Percentiles rank a stretch among this genome's conserved stretches.
phyloP scores from a whole-genome alignment of 2,797 vertebrate species.

The Hydrolagus colliei region DNA sequence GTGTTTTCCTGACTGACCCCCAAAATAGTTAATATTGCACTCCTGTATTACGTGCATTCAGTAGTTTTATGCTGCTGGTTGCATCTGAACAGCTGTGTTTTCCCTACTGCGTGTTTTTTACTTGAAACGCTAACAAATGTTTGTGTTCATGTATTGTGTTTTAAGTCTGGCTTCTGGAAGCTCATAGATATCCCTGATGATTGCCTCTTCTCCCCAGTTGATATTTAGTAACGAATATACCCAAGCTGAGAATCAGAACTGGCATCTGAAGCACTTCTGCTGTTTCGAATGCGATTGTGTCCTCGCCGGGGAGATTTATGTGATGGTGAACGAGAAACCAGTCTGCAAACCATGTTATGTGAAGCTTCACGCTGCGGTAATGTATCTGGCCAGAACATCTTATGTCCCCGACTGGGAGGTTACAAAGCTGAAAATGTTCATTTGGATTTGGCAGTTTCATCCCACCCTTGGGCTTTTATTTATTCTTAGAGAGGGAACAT shows the following conservation, averaged over 20 bases:
- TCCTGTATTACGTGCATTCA: too few relatives aligned
- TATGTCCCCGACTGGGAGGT: not conserved
- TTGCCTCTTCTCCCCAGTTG: slow-evolving; percentile 55
- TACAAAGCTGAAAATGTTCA: not conserved
- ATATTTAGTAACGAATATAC: slow-evolving; percentile 98
- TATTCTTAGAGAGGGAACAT: not conserved
- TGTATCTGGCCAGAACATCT: not conserved
- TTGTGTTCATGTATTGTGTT: not conserved
- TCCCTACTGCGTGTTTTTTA: not conserved
- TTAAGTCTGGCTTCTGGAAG: not conserved
- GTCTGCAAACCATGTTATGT: slow-evolving; percentile 89
- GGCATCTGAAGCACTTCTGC: slow-evolving; percentile 98
- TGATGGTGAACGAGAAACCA: slow-evolving; percentile 85
- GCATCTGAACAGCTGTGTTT: not conserved
- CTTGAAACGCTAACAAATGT: not conserved
- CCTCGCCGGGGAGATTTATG: slow-evolving; percentile 86
- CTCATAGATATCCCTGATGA: not conserved
- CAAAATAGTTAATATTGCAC: too few relatives aligned
- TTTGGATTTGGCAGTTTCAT: slow-evolving; percentile 10
- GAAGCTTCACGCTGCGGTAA: slow-evolving; percentile 86
- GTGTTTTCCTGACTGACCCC: too few relatives aligned
- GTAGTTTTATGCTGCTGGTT: not conserved
- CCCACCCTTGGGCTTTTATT: not conserved
- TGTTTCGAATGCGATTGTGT: slow-evolving; percentile 94
- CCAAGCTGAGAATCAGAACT: slow-evolving; percentile 86